Evolutionary conservation across 2,113 vertebrate species (phyloP), one percentile per base, ranked within the genome.

Genomic region (Salvelinus fontinalis): DNA sequence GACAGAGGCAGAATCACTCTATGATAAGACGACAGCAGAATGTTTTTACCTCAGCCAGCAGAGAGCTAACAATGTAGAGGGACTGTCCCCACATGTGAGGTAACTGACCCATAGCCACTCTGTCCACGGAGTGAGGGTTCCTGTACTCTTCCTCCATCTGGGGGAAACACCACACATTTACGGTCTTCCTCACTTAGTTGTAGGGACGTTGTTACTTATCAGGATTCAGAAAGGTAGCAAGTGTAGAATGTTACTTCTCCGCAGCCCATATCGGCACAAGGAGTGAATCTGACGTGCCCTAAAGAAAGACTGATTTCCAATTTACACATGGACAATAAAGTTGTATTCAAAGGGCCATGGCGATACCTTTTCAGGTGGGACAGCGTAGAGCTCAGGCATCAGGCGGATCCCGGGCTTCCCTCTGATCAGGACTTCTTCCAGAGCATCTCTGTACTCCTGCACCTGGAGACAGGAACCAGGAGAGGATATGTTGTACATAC

Each of bases 51-150:
- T 99, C 98, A 66, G 96, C 95, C 87, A 99, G 86, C 0, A 99
- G 92, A 57, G 92, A 94, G 83, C 97, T 90, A 70, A 99, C 86
- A 74, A 99, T 94, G 83, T 98, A 99, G n/a, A 99, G 88, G 0
- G 97, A 99, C 20, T 99, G 98, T 51, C 97, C 97, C 98, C 98
- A 99, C 91, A 99, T 95, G 90, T 99, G 98, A 7, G 98, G 98
- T 29, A 97, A 80, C 87, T 99, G 97, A 18, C 98, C 97, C 80
- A 92, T 49, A 20, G 95, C 92, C 70, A 95, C 75, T 82, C 97
- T 94, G 85, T 99, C 97, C 90, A 99, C 97, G 0, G 95, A 93
- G 86, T 97, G 97, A 73, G 97, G 96, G 73, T 93, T 97, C 75
- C 90, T 91, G 86, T 97, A 98, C 78, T 99, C 97, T 77, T 99